A percentile compares a stretch with the other conserved stretches of the same genome.
Evolutionary conservation across 2,888 invertebrate species (phyloP).

Genomic region (Cephus spinipes): DNA sequence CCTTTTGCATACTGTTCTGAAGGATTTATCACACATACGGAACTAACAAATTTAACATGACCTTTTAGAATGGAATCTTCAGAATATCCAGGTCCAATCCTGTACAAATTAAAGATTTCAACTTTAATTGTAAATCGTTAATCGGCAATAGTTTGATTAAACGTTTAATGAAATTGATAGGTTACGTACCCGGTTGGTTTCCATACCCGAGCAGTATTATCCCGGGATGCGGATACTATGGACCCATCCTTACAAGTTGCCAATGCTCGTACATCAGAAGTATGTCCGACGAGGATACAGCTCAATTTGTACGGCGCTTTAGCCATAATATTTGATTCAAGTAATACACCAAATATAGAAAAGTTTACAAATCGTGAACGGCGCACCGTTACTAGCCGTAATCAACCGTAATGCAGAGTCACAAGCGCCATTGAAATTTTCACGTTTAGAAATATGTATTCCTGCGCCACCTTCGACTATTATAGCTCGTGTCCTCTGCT

Average conservation of each 20-base stretch:
- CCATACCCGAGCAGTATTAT: conserved; percentile 90
- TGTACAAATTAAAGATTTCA: conserved; percentile 49
- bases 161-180: background rate
- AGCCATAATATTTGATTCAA: conserved; percentile 38
- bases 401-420: background rate
- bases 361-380: background rate
- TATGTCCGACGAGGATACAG: conserved; percentile 82
- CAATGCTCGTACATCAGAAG: conserved; percentile 86
- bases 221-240: conserved; percentile 89
- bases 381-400: background rate
- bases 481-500: background rate
- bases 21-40: conserved; percentile 82
- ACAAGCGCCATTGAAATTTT: background rate
- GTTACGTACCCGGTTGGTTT: conserved; percentile 76
- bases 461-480: background rate
- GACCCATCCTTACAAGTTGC: conserved; percentile 74
- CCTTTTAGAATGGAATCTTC: conserved; percentile 79
- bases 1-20: conserved; percentile 79
- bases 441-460: background rate
- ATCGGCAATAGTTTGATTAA: too few relatives aligned
- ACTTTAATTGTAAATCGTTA: conserved; percentile 8
- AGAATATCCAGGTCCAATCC: conserved; percentile 73
- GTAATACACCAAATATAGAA: background rate
- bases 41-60: conserved; percentile 88
- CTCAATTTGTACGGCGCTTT: conserved; percentile 79